Conservation (phyloP, 92 coral and sea anemone species). For the Parazoanthus swiftii region DNA sequence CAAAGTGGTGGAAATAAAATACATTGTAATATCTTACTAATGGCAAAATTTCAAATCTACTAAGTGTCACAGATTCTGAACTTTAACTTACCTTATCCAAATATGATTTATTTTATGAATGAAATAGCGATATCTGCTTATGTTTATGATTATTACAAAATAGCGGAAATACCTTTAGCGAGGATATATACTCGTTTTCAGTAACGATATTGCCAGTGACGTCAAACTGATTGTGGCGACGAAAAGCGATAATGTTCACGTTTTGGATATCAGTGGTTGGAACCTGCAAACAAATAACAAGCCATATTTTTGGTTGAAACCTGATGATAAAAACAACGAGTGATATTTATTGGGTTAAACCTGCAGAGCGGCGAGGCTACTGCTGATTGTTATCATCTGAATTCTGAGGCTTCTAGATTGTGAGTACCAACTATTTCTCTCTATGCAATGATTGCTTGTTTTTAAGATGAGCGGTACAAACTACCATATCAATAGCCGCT, state of each 20-base stretch:
- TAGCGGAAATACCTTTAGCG: conserved; percentile 72
- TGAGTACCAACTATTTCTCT: too few species aligned
- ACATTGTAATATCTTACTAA: neutral
- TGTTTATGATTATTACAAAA: too few species aligned
- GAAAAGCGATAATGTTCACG: conserved; percentile 91
- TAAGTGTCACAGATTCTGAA: neutral
- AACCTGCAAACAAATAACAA: conserved; percentile 51
- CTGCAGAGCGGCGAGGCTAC: too few species aligned
- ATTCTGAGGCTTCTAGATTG: too few species aligned
- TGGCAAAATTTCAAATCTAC: neutral
- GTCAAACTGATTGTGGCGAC: conserved; percentile 84
- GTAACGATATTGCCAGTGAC: conserved; percentile 92
- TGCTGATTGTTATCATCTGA: too few species aligned
- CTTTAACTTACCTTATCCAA: neutral
- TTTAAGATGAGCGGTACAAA: too few species aligned
- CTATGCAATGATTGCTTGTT: too few species aligned
- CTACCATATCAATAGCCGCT: too few species aligned
- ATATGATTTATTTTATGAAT: neutral
- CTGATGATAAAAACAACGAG: neutral
- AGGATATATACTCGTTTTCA: conserved; percentile 74
- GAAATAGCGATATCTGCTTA: too few species aligned
- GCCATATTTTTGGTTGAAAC: neutral
- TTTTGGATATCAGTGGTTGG: conserved; percentile 66
- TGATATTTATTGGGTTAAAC: too few species aligned
- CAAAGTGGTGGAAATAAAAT: too few species aligned